A percentile compares a stretch with the other conserved stretches of the same genome.
phyloP scores from a whole-genome alignment of 2,888 invertebrate genomes.

The Ctenicera cuprea region DNA sequence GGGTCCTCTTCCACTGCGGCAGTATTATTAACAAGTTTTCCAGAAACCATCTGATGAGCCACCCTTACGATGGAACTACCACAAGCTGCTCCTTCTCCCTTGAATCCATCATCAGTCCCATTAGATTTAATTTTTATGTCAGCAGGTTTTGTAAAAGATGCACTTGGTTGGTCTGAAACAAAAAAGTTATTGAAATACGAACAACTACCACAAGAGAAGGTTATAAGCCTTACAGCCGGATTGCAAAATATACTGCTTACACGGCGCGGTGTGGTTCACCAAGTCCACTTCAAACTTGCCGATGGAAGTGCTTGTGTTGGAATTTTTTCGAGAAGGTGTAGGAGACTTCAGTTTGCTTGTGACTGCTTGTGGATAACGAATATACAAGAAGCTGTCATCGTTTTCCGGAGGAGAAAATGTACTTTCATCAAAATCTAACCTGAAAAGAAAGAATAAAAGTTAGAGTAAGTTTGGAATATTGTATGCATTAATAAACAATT shows the following conservation, averaged over 20 bases:
- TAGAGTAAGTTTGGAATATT: neutral
- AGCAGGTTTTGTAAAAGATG: constrained; percentile 4
- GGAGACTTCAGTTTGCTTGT: constrained; percentile 33
- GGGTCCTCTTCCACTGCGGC: constrained; percentile 62
- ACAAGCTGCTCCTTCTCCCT: constrained; percentile 81
- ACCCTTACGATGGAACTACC: constrained; percentile 79
- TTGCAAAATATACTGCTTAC: constrained; percentile 77
- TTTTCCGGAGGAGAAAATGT: constrained; percentile 83
- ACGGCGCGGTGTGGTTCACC: constrained; percentile 81
- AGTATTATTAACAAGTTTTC: constrained; percentile 60
- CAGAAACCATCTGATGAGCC: constrained; percentile 77
- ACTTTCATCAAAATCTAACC: constrained; percentile 76
- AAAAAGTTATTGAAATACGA: neutral
- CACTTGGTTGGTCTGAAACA: constrained; percentile 38
- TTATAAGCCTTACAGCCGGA: constrained; percentile 60
- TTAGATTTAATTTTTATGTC: constrained; percentile 74
- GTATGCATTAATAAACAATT: neutral
- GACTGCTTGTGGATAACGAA: constrained; percentile 70
- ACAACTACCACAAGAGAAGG: neutral
- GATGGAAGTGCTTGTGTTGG: constrained; percentile 33
- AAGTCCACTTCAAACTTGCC: constrained; percentile 73
- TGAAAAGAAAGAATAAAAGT: constrained; percentile 61
- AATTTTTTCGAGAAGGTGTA: constrained; percentile 34
- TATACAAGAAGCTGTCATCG: constrained; percentile 84
- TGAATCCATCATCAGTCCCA: constrained; percentile 83